Base-by-base conservation (phyloP, 2,888 invertebrate genomes). In the Microctonus hyperodae region DNA sequence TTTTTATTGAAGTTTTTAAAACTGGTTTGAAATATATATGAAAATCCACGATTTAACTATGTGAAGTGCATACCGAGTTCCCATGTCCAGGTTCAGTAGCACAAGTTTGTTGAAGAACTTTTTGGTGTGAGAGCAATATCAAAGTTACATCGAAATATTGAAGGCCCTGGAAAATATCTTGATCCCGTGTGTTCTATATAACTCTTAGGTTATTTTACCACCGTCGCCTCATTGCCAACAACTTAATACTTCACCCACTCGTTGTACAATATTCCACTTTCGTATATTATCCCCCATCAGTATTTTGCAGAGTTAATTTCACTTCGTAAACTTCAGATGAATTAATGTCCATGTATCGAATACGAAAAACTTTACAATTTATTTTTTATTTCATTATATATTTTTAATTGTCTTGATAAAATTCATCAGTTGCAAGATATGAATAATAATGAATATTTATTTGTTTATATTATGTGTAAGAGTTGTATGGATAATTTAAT, bases 131-230 rank as follows among this genome's bases (percentile, higher is more conserved):
- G 56, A 33, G 56, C 22, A 56, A 56, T 56, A 56, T 56, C 56
- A 56, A 56, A 56, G 56, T 56, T 56, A 56, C 56, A 56, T 16
- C 56, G 56, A 56, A 56, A 56, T 56, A 56, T 56, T 35, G 33
- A 33, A 56, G 56, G 31, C 33, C 33, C 31, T 56, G 31, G 20
- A 16, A 16, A 44, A 56, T 56, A 56, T 33, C 56, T 56, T 56
- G 31, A 56, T 56, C 56, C 56, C 33, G 16, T 16, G 44, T 16
- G 16, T 44, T 44, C 16, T n/a, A 44, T 44, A 44, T 44, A 56
- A 33, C 56, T 56, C 31, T 56, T 13, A 56, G 33, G 56, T 35
- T 33, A 35, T 5, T 56, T 16, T 33, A 16, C 33, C 33, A 20
- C 56, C 28, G 33, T 20, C 20, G 20, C 33, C 33, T 33, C 56